Conservation (phyloP, 30 jellyfish, hydroid and myxozoan genomes). For the Chrysaora quinquecirrha region DNA sequence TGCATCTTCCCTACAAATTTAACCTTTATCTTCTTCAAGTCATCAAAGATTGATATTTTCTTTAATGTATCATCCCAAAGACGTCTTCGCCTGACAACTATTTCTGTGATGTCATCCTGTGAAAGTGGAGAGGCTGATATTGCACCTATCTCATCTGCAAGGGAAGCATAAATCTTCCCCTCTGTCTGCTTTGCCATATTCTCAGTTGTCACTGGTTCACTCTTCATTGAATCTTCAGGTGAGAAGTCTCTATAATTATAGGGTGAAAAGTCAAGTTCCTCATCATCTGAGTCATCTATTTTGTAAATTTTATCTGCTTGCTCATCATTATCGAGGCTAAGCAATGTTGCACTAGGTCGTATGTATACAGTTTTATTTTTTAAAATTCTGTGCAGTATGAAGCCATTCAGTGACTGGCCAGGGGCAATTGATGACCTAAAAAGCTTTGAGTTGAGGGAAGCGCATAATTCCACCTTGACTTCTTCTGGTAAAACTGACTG, state of each 20-base stretch:
- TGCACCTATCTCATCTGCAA: constrained; percentile 7
- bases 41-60: constrained; percentile 8
- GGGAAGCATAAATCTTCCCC: not conserved
- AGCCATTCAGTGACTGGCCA: constrained; percentile 4
- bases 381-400: constrained; percentile 9
- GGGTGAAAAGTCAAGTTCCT: constrained; percentile 7
- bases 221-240: not conserved
- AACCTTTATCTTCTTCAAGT: constrained; percentile 35
- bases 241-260: not conserved
- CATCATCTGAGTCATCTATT: constrained; percentile 8
- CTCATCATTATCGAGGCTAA: constrained; percentile 8
- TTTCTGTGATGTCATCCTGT: constrained; percentile 29
- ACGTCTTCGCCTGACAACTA: constrained; percentile 36
- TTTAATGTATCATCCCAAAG: constrained; percentile 9
- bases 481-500: not conserved
- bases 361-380: constrained; percentile 6
- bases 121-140: not conserved
- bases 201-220: not conserved
- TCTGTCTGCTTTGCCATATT: not conserved
- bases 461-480: constrained; percentile 5
- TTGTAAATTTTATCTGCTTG: not conserved
- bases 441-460: constrained; percentile 1
- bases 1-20: too few relatives aligned
- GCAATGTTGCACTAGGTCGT: constrained; percentile 2
- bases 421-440: constrained; percentile 4